Percentiles rank a stretch among this genome's conserved stretches.
Conservation (phyloP, 2,113 vertebrate species). For the Eidolon helvum region DNA sequence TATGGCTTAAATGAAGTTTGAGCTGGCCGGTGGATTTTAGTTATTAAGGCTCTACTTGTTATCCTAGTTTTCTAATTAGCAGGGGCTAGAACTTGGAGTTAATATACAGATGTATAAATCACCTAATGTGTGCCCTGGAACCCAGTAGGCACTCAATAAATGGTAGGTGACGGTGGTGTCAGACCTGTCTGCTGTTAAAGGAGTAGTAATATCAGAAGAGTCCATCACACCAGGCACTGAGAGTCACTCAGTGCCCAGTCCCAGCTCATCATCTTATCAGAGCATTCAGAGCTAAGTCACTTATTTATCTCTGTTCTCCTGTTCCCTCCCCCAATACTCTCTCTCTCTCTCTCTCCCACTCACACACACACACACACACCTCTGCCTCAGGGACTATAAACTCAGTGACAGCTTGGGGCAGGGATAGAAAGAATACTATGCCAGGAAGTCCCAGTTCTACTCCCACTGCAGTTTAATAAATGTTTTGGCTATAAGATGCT, state of each 20-base stretch:
- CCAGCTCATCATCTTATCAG: not conserved
- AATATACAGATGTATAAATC: not conserved
- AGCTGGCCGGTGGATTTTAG: not conserved
- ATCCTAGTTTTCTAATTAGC: not conserved
- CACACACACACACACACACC: not conserved
- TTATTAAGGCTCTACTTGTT: not conserved
- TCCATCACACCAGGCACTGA: not conserved
- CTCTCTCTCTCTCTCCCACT: not conserved
- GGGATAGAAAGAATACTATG: not conserved
- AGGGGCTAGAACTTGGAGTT: not conserved
- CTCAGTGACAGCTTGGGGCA: not conserved
- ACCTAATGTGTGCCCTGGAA: not conserved
- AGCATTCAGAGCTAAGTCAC: not conserved
- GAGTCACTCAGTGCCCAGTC: not conserved
- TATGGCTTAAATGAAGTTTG: not conserved
- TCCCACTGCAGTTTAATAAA: not conserved
- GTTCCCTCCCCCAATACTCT: too few species aligned
- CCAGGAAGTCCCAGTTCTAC: not conserved
- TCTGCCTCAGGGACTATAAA: not conserved
- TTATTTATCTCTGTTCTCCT: not conserved
- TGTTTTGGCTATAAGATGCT: not conserved
- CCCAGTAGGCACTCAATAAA: not conserved
- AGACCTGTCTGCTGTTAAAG: not conserved
- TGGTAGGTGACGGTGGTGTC: not conserved
- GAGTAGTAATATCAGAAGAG: not conserved